A percentile compares a stretch with the other conserved stretches of the same genome.
These are phyloP conservation scores for Helostoma temminkii DNA, from an alignment of 2,797 vertebrate genomes.

Conservation along the genomic window DNA sequence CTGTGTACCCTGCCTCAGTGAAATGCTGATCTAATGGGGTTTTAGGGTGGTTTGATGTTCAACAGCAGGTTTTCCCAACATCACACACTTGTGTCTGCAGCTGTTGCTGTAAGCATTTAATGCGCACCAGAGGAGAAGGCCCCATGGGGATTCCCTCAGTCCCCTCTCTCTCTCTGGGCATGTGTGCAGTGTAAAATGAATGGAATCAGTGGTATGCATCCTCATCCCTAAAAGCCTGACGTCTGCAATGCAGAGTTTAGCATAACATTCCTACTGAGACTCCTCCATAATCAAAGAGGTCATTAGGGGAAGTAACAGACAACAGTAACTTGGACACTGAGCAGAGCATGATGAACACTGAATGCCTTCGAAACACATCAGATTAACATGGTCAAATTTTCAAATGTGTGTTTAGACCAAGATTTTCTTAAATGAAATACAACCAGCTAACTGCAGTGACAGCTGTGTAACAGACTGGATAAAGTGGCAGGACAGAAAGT, in stretches of 20 bases:
- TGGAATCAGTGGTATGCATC: slow-evolving; percentile 78
- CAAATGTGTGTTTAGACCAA: slow-evolving; percentile 14
- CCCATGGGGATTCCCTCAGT: slow-evolving; percentile 64
- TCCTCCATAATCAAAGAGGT: slow-evolving; percentile 60
- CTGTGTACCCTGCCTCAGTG: slow-evolving; percentile 26
- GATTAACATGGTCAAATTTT: slow-evolving; percentile 28
- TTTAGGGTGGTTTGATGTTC: slow-evolving; percentile 74
- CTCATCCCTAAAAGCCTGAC: slow-evolving; percentile 64
- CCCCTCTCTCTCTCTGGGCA: slow-evolving; percentile 24
- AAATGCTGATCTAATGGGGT: slow-evolving; percentile 54
- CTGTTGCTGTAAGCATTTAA: slow-evolving; percentile 75
- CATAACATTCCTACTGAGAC: slow-evolving; percentile 70
- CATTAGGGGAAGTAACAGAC: slow-evolving; percentile 13
- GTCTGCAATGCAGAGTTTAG: slow-evolving; percentile 63
- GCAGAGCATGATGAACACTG: slow-evolving; percentile 33
- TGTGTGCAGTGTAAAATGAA: slow-evolving; percentile 65
- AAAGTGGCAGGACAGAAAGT: slow-evolving; percentile 40
- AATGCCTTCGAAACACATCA: slow-evolving; percentile 18
- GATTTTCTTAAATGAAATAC: slow-evolving; percentile 11
- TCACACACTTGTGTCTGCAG: slow-evolving; percentile 81
- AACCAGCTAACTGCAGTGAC: slow-evolving; percentile 40
- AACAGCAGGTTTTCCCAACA: slow-evolving; percentile 73
- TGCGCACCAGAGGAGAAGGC: slow-evolving; percentile 57
- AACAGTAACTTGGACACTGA: slow-evolving; percentile 29
- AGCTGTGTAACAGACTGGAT: slow-evolving; percentile 54